Conservation (phyloP, 2,113 vertebrate species). For the Calypte anna region DNA sequence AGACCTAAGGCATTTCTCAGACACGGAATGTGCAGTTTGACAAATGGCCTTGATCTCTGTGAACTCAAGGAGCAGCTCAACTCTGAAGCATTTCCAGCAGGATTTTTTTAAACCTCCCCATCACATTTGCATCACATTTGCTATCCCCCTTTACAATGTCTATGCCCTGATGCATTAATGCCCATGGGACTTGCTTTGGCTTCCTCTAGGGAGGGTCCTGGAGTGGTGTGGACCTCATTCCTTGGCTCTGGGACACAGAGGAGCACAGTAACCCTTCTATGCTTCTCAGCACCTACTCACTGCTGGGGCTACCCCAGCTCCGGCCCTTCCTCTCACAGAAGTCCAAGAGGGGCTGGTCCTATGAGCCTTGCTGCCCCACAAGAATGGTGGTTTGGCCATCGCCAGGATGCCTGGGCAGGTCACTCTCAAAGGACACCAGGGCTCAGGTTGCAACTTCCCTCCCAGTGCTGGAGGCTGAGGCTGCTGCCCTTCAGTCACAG, state of each 20-base stretch:
- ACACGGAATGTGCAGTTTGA: neutral
- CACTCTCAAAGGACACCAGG: neutral
- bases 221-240: neutral
- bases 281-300: neutral
- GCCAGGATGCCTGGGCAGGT: neutral
- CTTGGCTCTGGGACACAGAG: neutral
- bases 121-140: neutral
- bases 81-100: neutral
- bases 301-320: neutral
- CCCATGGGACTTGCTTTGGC: neutral
- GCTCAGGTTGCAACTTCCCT: conserved; percentile 53
- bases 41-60: neutral
- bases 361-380: rapidly evolving
- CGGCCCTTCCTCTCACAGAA: neutral
- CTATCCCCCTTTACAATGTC: neutral
- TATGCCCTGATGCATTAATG: neutral
- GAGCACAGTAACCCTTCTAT: neutral
- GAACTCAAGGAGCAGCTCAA: neutral
- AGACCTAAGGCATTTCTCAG: neutral
- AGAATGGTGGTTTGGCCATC: neutral
- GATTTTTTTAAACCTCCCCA: neutral
- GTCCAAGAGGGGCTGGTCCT: neutral
- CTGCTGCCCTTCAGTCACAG: neutral
- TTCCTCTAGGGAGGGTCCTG: neutral
- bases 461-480: neutral